These are phyloP conservation scores for Platalea minor DNA, from an alignment of 2,797 vertebrate species.

Conservation along the genomic window DNA sequence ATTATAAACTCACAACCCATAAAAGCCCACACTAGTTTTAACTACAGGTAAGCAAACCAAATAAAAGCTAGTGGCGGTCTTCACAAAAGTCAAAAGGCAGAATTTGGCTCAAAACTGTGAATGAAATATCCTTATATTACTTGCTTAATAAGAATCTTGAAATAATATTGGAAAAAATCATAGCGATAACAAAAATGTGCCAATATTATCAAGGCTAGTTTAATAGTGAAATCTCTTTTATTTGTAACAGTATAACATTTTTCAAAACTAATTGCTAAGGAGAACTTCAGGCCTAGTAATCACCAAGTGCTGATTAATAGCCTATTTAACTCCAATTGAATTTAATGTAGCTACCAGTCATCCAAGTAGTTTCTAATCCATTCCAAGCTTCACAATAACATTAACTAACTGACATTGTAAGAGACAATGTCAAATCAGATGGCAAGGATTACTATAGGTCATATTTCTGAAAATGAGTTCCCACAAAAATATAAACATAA, in stretches of 20 bases:
- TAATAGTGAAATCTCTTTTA: not conserved
- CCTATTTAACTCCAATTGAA: not conserved
- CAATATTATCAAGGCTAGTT: not conserved
- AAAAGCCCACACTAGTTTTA: not conserved
- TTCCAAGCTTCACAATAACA: not conserved
- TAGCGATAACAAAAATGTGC: not conserved
- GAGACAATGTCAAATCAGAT: not conserved
- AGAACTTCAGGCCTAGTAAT: not conserved
- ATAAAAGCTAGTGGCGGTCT: not conserved
- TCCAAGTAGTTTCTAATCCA: not conserved
- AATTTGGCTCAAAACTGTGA: not conserved
- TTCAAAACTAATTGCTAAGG: not conserved
- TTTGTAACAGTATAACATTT: not conserved
- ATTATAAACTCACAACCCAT: not conserved
- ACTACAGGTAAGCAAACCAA: not conserved
- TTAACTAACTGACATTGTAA: not conserved
- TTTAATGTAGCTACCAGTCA: not conserved
- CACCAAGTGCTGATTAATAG: not conserved
- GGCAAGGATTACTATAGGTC: not conserved
- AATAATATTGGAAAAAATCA: not conserved
- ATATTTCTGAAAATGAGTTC: not conserved
- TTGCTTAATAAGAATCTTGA: not conserved
- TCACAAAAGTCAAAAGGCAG: not conserved
- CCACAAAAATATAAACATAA: not conserved
- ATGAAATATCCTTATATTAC: not conserved